These are phyloP conservation scores for Caenorhabditis doughertyi DNA, from an alignment of 2,888 invertebrate species.

Conservation along the genomic window DNA sequence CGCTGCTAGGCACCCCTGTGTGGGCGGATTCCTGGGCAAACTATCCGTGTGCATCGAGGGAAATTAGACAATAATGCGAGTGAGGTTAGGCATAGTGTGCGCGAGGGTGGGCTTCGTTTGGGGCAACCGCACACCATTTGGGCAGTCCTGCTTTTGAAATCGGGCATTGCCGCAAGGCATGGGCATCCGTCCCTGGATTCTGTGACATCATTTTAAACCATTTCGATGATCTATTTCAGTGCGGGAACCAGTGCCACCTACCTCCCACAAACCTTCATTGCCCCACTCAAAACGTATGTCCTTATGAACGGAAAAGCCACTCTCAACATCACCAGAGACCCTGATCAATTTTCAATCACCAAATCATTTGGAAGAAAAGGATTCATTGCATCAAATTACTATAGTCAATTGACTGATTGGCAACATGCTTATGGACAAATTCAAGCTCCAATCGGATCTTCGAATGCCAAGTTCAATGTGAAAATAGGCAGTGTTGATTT, in stretches of 20 bases:
- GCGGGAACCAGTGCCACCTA: neutral
- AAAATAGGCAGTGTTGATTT: neutral
- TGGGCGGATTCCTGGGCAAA: no score
- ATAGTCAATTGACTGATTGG: no score
- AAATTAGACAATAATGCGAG: no score
- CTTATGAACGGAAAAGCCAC: neutral
- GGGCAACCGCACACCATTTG: no score
- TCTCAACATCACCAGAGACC: neutral
- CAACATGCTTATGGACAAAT: neutral
- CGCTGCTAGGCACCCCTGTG: no score
- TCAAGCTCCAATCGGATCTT: neutral
- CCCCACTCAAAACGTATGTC: neutral
- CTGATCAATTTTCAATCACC: neutral
- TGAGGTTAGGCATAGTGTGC: no score
- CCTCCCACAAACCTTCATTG: constrained; percentile 1
- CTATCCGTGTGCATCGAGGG: no score
- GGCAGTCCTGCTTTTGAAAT: no score
- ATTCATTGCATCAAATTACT: neutral
- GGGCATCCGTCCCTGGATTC: no score
- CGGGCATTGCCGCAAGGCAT: no score
- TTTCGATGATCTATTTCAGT: neutral
- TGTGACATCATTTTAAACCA: no score
- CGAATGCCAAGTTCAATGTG: constrained; percentile 3
- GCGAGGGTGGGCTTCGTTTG: no score
- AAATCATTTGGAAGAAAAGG: constrained; percentile 1